phyloP scores from a whole-genome alignment of 2,797 vertebrate genomes.

The Melanotaenia parkinsoni region DNA sequence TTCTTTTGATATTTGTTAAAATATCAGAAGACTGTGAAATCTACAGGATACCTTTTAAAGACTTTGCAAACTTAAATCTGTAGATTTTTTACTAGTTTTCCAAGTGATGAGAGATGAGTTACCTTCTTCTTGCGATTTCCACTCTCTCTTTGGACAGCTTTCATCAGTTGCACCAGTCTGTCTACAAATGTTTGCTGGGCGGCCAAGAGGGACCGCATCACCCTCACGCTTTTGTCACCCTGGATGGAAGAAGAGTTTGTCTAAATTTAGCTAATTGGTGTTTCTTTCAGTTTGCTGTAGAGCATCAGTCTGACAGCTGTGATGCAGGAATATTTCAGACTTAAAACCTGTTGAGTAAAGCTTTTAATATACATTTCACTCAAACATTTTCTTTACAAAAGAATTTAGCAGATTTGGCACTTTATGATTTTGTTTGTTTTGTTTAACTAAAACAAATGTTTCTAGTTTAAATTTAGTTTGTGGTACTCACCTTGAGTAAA shows the following conservation, averaged over 20 bases:
- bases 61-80: too few species aligned
- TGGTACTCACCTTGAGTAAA: conserved; percentile 88
- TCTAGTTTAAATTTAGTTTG: too few species aligned
- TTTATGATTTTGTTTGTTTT: too few species aligned
- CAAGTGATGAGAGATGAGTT: neutral
- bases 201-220: conserved; percentile 95
- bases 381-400: too few species aligned
- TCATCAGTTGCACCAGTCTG: conserved; percentile 96
- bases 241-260: conserved; percentile 59
- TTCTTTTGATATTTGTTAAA: too few species aligned
- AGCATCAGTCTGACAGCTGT: neutral
- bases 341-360: neutral
- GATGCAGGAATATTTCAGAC: neutral
- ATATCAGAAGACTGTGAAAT: too few species aligned
- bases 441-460: too few species aligned
- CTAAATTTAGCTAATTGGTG: neutral
- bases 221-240: conserved; percentile 96
- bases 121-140: conserved; percentile 99
- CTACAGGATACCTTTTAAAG: too few species aligned
- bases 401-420: too few species aligned
- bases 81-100: neutral
- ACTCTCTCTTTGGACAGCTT: conserved; percentile 96
- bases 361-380: neutral
- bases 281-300: too few species aligned
- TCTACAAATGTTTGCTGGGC: conserved; percentile 98